Percentiles rank a stretch among this genome's conserved stretches.
Evolutionary conservation across 2,113 vertebrate genomes (phyloP).

Genomic region (human): DNA sequence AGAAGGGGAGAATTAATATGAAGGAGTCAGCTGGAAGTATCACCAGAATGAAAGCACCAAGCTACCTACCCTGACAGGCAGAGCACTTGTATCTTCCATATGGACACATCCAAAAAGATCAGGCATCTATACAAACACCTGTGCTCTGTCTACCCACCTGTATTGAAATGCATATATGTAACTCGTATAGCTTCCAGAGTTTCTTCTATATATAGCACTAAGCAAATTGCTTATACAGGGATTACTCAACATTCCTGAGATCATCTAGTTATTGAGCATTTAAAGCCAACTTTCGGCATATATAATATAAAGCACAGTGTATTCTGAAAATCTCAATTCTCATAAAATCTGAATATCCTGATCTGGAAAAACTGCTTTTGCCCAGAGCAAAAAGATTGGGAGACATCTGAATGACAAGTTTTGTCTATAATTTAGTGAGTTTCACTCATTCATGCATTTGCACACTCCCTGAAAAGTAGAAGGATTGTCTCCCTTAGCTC

Average conservation of each 20-base stretch:
- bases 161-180: background rate
- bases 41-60: background rate
- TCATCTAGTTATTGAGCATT: constrained; percentile 38
- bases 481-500: background rate
- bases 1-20: background rate
- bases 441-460: background rate
- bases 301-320: background rate
- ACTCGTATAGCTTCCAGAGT: background rate
- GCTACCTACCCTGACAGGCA: background rate
- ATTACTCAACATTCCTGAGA: background rate
- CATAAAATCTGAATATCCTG: constrained; percentile 38
- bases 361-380: constrained; percentile 40
- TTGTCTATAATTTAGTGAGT: constrained; percentile 38
- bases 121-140: background rate
- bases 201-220: background rate
- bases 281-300: constrained; percentile 40
- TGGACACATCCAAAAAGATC: background rate
- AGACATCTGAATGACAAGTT: background rate
- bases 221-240: constrained; percentile 11
- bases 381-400: background rate
- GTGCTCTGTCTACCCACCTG: background rate
- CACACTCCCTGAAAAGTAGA: background rate
- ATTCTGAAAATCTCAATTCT: constrained; percentile 48
- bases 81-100: background rate
- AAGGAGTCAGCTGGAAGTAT: background rate